A percentile compares a stretch with the other conserved stretches of the same genome.
Conservation (phyloP, 1,140 invertebrate genomes). For the Zaprionus vittiger region DNA sequence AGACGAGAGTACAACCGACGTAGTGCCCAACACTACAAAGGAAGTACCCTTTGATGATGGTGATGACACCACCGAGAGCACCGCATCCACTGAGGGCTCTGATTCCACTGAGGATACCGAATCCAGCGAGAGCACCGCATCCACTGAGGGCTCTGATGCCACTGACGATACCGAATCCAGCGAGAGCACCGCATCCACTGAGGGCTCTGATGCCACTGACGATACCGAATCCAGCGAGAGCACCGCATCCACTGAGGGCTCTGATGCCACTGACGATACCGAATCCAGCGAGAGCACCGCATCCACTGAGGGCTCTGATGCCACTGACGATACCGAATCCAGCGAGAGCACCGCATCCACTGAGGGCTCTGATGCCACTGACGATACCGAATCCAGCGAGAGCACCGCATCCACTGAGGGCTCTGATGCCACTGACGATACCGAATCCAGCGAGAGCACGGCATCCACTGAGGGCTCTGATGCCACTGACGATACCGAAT, state of each 20-base stretch:
- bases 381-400: background rate
- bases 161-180: too few species aligned
- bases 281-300: too few species aligned
- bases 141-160: background rate
- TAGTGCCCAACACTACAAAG: background rate
- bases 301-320: background rate
- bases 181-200: background rate
- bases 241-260: background rate
- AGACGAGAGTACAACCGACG: conserved; percentile 34
- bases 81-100: background rate
- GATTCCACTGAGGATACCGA: background rate
- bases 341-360: background rate
- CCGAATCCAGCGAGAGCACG: too few species aligned
- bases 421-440: background rate
- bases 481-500: background rate
- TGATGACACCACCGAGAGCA: too few species aligned
- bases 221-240: too few species aligned
- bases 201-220: background rate
- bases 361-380: background rate
- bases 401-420: background rate
- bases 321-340: background rate
- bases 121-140: too few species aligned
- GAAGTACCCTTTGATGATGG: background rate
- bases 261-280: background rate
- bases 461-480: background rate